phyloP scores from a whole-genome alignment of 2,888 invertebrate genomes.

The Mythimna ferrago region DNA sequence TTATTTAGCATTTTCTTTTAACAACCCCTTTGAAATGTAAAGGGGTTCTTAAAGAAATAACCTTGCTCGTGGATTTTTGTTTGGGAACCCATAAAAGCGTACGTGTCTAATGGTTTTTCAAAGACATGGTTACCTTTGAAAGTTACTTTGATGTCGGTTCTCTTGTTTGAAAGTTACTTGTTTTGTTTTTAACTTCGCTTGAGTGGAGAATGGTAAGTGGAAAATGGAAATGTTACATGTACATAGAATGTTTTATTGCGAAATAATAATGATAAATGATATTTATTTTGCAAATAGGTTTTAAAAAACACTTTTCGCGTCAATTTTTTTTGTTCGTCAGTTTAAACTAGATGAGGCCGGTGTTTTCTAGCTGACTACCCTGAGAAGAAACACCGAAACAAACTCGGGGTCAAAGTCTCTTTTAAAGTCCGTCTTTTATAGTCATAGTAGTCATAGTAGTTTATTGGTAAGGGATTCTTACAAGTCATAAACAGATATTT shows the following conservation, averaged over 20 bases:
- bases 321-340: too few relatives aligned
- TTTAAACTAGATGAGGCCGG: too few relatives aligned
- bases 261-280: too few relatives aligned
- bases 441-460: too few relatives aligned
- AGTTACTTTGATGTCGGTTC: constrained; percentile 42
- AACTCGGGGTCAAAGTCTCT: too few relatives aligned
- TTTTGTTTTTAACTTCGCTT: constrained; percentile 7
- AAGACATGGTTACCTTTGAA: constrained; percentile 47
- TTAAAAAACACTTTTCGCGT: too few relatives aligned
- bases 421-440: too few relatives aligned
- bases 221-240: neutral
- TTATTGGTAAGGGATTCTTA: too few relatives aligned
- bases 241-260: neutral
- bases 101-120: constrained; percentile 46
- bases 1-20: constrained; percentile 53
- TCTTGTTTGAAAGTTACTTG: constrained; percentile 13
- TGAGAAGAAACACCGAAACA: too few relatives aligned
- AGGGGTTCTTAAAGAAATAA: constrained; percentile 58
- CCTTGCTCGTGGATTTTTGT: constrained; percentile 34
- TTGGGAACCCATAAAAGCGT: constrained; percentile 45
- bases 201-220: neutral
- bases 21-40: constrained; percentile 52
- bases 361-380: too few relatives aligned
- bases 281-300: too few relatives aligned
- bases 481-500: too few relatives aligned